These are phyloP conservation scores for Meliscaeva auricollis DNA, from an alignment of 2,888 invertebrate species.

Conservation along the genomic window DNA sequence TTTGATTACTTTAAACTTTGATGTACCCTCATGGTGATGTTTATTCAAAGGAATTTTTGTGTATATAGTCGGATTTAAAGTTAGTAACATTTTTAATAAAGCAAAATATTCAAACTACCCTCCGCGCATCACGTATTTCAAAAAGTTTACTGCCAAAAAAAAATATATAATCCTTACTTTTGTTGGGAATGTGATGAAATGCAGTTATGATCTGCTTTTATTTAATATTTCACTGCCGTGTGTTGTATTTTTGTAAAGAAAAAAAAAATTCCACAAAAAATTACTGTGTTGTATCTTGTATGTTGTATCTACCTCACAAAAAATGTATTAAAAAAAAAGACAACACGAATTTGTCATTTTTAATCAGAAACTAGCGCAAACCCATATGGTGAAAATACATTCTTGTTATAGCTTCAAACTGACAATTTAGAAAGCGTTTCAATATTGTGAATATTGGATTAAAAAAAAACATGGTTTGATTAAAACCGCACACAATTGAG, in stretches of 20 bases:
- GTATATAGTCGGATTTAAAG: slow-evolving; percentile 2
- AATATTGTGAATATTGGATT: slow-evolving; percentile 1
- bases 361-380: slow-evolving; percentile 25
- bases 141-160: not conserved
- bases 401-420: not conserved
- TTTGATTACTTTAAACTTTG: not conserved
- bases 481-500: slow-evolving; percentile 9
- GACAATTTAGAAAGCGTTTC: slow-evolving; percentile 3
- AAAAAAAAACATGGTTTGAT: not conserved
- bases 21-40: not conserved
- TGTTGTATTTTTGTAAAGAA: not conserved
- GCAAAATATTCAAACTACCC: not conserved
- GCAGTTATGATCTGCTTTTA: slow-evolving; percentile 20
- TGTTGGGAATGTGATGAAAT: slow-evolving; percentile 20
- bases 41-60: slow-evolving; percentile 26
- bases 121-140: not conserved
- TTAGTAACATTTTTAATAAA: slow-evolving; percentile 33
- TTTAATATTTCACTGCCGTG: slow-evolving; percentile 25
- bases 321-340: slow-evolving; percentile 5
- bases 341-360: slow-evolving; percentile 19
- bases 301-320: not conserved
- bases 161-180: slow-evolving; percentile 22
- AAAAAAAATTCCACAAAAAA: slow-evolving; percentile 19
- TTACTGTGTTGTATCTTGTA: not conserved
- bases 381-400: slow-evolving; percentile 1